These are phyloP conservation scores for Selene dorsalis DNA, from an alignment of 2,797 vertebrate species.

Conservation along the genomic window DNA sequence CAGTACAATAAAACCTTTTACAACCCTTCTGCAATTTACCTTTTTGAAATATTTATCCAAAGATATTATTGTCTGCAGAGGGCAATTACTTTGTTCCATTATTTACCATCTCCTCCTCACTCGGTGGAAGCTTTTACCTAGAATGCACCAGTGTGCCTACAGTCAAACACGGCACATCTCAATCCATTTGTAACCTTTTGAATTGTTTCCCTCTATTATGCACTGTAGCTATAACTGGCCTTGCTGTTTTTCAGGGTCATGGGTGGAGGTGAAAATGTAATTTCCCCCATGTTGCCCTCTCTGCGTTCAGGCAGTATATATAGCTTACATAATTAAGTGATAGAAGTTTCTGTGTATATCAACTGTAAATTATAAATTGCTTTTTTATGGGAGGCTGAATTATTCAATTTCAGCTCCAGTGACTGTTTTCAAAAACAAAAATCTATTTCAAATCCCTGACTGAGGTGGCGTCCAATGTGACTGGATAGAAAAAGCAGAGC, in stretches of 20 bases:
- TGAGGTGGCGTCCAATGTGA: not conserved
- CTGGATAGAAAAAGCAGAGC: not conserved
- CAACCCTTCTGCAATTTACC: constrained; percentile 78
- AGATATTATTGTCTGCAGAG: constrained; percentile 84
- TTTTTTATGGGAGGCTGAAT: constrained; percentile 13
- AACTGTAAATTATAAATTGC: constrained; percentile 27
- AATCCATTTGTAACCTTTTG: constrained; percentile 76
- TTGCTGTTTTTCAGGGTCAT: constrained; percentile 56
- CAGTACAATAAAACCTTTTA: constrained; percentile 85
- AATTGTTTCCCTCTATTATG: constrained; percentile 76
- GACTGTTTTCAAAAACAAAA: not conserved
- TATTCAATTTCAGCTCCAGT: constrained; percentile 9
- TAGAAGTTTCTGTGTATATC: not conserved
- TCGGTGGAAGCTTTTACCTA: constrained; percentile 79
- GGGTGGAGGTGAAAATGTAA: constrained; percentile 30
- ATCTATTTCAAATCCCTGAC: not conserved
- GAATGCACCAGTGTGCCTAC: constrained; percentile 58
- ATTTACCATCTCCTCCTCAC: constrained; percentile 79
- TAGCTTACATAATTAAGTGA: not conserved
- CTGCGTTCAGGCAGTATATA: constrained; percentile 4
- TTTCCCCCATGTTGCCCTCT: not conserved
- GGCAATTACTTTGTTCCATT: constrained; percentile 86
- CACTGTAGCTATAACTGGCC: constrained; percentile 57
- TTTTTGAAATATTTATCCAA: constrained; percentile 86
- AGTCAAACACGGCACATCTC: constrained; percentile 70